Percentiles rank a stretch among this genome's conserved stretches.
Conservation (phyloP, 2,113 vertebrate genomes). For the Dasyurus viverrinus region DNA sequence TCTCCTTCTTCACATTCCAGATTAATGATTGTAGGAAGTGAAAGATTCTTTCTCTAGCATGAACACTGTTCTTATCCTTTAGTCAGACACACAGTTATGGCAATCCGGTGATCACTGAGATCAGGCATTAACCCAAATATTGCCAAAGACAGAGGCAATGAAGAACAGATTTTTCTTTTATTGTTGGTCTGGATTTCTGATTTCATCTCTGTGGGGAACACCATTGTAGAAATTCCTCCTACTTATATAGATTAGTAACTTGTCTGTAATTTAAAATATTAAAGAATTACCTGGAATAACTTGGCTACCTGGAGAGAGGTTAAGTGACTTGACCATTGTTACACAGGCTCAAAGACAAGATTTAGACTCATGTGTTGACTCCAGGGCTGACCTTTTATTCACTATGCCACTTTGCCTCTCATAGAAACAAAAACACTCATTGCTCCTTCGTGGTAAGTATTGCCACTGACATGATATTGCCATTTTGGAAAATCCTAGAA, state of each 20-base stretch:
- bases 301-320: not conserved
- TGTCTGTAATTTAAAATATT: not conserved
- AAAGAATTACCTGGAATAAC: not conserved
- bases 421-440: not conserved
- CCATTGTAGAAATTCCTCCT: not conserved
- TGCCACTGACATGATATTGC: conserved; percentile 28
- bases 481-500: conserved; percentile 36
- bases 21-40: not conserved
- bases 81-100: not conserved
- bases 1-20: not conserved
- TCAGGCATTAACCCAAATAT: not conserved
- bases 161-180: not conserved
- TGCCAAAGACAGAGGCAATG: not conserved
- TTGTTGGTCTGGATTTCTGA: not conserved
- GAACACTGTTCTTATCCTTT: not conserved
- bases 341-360: not conserved
- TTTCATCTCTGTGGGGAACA: not conserved
- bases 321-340: not conserved
- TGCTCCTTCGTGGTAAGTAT: not conserved
- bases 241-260: not conserved
- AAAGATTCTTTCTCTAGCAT: not conserved
- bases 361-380: not conserved
- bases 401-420: not conserved
- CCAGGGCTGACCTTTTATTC: too few species aligned
- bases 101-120: not conserved